These are phyloP conservation scores for Caenorhabditis doughertyi DNA, from an alignment of 2,888 invertebrate species.

Conservation along the genomic window DNA sequence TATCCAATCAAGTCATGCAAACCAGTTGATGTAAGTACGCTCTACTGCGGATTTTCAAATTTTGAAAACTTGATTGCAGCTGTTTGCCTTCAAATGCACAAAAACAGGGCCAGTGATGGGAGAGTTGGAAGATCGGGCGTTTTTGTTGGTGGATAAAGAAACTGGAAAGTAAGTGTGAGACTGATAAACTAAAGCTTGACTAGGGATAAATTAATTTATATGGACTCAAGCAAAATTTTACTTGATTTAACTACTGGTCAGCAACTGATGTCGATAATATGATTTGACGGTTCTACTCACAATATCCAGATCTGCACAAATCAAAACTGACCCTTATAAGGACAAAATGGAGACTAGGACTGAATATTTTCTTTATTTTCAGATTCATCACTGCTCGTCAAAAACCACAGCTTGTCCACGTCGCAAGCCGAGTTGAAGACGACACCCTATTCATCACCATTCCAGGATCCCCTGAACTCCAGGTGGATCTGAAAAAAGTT, in stretches of 20 bases:
- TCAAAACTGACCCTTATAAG: too few species aligned
- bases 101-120: slow-evolving; percentile 50
- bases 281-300: too few species aligned
- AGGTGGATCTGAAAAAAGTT: slow-evolving; percentile 56
- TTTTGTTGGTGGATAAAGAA: slow-evolving; percentile 57
- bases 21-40: slow-evolving; percentile 39
- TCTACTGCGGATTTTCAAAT: neutral
- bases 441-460: slow-evolving; percentile 33
- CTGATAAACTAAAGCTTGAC: too few species aligned
- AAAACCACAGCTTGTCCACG: slow-evolving; percentile 62
- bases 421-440: slow-evolving; percentile 45
- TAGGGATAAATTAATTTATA: too few species aligned
- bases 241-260: too few species aligned
- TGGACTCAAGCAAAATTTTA: too few species aligned
- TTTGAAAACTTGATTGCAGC: slow-evolving; percentile 34
- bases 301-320: too few species aligned
- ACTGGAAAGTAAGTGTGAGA: slow-evolving; percentile 65
- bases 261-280: too few species aligned
- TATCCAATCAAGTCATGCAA: slow-evolving; percentile 68
- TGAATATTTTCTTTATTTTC: too few species aligned
- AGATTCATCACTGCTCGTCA: slow-evolving; percentile 70
- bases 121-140: slow-evolving; percentile 65
- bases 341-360: too few species aligned
- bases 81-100: slow-evolving; percentile 69
- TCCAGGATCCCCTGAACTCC: slow-evolving; percentile 30